Evolutionary conservation across 2,888 invertebrate genomes (phyloP).

Genomic region (Pristionchus exspectatus): DNA sequence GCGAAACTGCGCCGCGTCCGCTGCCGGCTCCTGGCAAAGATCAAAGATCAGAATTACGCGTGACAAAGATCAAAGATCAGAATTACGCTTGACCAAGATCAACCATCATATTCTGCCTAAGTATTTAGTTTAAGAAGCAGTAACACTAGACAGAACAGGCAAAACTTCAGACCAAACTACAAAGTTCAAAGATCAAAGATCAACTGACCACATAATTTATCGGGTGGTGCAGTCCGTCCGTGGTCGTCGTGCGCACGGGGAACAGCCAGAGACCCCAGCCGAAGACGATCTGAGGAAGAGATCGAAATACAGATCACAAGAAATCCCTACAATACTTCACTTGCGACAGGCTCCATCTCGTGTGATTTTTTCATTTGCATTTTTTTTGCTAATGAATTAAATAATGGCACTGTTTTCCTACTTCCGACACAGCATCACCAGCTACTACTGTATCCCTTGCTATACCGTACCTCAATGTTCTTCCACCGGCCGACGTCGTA

Average conservation of each 20-base stretch:
- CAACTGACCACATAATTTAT: conserved; percentile 12
- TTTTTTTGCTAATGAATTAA: no score
- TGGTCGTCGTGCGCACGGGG: neutral
- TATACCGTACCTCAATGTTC: neutral
- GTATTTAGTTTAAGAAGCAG: no score
- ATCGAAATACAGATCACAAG: no score
- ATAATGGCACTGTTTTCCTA: no score
- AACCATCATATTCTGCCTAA: no score
- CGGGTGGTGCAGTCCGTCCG: conserved; percentile 30
- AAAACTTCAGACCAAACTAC: neutral
- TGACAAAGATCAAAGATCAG: neutral
- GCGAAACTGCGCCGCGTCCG: neutral
- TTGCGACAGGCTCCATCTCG: no score
- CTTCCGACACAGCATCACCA: no score
- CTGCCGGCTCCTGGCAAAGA: neutral
- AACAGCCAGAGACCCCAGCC: conserved; percentile 18
- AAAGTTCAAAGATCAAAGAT: neutral
- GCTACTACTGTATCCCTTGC: neutral
- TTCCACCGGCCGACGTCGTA: conserved; percentile 20
- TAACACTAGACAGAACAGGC: no score
- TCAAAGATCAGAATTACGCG: neutral
- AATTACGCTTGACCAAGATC: neutral
- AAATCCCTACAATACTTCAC: no score
- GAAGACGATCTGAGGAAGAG: neutral
- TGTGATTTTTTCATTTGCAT: no score